Evolutionary conservation across 2,888 invertebrate species (phyloP), one percentile per base, ranked within the genome.

Genomic region (Odontocolon sp.): DNA sequence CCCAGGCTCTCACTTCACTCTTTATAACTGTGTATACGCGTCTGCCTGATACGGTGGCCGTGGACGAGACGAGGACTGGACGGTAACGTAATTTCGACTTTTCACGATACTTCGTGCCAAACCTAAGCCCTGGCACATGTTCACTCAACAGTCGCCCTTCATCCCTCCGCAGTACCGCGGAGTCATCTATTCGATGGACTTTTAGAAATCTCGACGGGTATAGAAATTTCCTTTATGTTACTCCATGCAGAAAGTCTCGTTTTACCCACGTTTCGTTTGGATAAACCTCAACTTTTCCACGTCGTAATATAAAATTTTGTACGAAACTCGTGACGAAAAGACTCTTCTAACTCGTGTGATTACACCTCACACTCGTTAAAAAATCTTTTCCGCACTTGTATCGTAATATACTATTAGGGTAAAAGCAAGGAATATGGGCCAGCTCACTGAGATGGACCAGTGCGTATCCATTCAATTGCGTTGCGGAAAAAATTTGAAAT

Each of bases 41-140:
- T 70, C 71, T 28, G 59, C 38, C 40, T 59, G 66, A 66, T 50
- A 23, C 11, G 38, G n/a, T 28, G 18, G n/a, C 31, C 52, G 28
- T 31, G 42, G 28, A 42, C 21, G 47, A 23, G 40, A 59, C 38
- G 61, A 69, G 50, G 68, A 72, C 74, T 63, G 78, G 54, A 75
- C 78, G 72, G 80, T 86, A 86, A 87, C 85, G 86, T 82, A 86
- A 87, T 87, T 87, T 85, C 79, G 81, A 81, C 81, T 79, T 80
- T 70, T 50, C 68, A 47, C 76, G 61, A 56, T 68, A 31, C 56
- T 31, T 38, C 56, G 54, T 59, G 36, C 18, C 52, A n/a, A 66
- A 59, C 74, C 56, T 45, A 33, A 45, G 18, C 47, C 21, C 56
- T n/a, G n/a, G n/a, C n/a, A n/a, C n/a, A n/a, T n/a, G n/a, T n/a